Evolutionary conservation across 2,797 vertebrate genomes (phyloP).

Genomic region (Poecile montanus): DNA sequence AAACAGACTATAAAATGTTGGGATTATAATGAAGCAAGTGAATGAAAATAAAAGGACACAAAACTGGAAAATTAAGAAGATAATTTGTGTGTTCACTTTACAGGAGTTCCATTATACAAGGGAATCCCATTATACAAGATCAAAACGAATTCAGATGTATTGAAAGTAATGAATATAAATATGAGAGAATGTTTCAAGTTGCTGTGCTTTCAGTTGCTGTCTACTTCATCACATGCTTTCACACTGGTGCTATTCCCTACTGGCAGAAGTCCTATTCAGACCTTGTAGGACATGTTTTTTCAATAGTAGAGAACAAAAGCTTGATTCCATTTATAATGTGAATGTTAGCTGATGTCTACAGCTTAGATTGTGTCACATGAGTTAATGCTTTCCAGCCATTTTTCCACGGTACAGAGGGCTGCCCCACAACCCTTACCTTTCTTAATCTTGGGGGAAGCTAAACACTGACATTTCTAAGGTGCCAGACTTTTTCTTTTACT

Average conservation of each 20-base stretch:
- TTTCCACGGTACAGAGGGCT: not conserved
- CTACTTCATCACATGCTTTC: not conserved
- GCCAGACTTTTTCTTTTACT: not conserved
- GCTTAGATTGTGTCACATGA: not conserved
- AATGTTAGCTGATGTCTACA: not conserved
- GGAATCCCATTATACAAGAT: not conserved
- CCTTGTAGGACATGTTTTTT: not conserved
- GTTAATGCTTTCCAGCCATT: not conserved
- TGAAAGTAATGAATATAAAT: not conserved
- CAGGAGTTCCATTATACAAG: not conserved
- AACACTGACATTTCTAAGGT: not conserved
- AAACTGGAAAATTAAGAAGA: not conserved
- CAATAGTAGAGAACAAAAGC: not conserved
- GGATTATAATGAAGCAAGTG: not conserved
- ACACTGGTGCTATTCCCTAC: not conserved
- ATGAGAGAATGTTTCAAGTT: not conserved
- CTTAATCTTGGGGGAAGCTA: not conserved
- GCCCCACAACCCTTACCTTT: not conserved
- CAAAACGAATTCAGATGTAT: not conserved
- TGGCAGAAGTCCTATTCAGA: not conserved
- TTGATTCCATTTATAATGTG: not conserved
- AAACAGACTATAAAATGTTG: not conserved
- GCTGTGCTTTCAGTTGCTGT: not conserved
- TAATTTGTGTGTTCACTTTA: not conserved
- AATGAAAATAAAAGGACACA: rapidly evolving